Percentiles rank a stretch among this genome's conserved stretches.
These are phyloP conservation scores for Idaea aversata DNA, from an alignment of 2,888 invertebrate genomes.

Conservation along the genomic window DNA sequence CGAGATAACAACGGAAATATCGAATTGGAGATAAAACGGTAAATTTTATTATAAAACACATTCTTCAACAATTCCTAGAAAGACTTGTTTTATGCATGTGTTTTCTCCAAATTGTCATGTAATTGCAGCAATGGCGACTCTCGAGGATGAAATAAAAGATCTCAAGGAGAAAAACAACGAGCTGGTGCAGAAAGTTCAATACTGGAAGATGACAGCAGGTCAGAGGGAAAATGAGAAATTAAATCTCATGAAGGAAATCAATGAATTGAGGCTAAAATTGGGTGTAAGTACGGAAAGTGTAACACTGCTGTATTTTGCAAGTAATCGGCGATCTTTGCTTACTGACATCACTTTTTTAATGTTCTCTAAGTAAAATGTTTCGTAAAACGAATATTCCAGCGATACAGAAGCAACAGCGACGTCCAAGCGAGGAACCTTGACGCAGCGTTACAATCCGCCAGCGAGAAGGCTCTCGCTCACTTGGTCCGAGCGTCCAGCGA, in stretches of 20 bases:
- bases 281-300: constrained; percentile 50
- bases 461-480: constrained; percentile 56
- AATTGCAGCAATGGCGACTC: constrained; percentile 31
- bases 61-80: neutral
- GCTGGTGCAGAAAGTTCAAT: constrained; percentile 62
- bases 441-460: constrained; percentile 51
- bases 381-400: constrained; percentile 36
- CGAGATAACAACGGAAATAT: neutral
- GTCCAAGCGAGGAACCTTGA: constrained; percentile 53
- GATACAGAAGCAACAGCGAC: constrained; percentile 52
- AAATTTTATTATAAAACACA: neutral
- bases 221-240: constrained; percentile 65
- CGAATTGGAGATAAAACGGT: neutral
- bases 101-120: neutral
- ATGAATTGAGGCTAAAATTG: constrained; percentile 63
- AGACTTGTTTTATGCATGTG: neutral
- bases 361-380: no score
- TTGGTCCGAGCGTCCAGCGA: constrained; percentile 62
- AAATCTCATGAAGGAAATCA: constrained; percentile 65
- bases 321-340: neutral
- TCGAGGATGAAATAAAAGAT: constrained; percentile 58
- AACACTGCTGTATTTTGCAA: neutral
- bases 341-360: neutral
- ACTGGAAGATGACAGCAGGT: constrained; percentile 64
- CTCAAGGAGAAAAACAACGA: constrained; percentile 65